Evolutionary conservation across 1,140 invertebrate species (phyloP), one percentile per base, ranked within the genome.

Genomic region (Penaeus chinensis): DNA sequence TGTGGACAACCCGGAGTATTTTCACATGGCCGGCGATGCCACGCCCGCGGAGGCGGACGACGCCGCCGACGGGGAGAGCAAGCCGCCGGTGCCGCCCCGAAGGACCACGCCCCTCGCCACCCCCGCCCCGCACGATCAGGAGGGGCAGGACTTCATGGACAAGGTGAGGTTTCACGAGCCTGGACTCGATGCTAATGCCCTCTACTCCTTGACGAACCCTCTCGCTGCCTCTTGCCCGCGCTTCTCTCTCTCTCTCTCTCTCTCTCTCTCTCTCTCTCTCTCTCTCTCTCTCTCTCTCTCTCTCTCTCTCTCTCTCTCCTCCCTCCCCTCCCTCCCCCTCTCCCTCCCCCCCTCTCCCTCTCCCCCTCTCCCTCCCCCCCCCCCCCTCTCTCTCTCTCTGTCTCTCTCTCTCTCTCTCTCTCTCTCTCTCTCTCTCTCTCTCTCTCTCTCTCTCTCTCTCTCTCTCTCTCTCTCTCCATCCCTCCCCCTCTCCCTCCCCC

Each of bases 1-100:
- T 22, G 84, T 85, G 61, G 84, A 85, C 76, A 85, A 85, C 32
- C 84, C 84, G 16, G 84, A 85, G 74, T 85, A 85, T 62, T 85
- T 85, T 76, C 84, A 85, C 76, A 85, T 85, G 84, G 27, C 74
- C 24, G 62, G 76, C 8, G 84, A 79, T 0, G 61, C 47, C 62
- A n/a, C 76, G 32, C 47, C 61, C 61, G 54, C 60, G 54, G 66
- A 27, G 1, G n/a, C 42, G 8, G 27, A 54, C 20, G 82, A 47
- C 3, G 20, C 37, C 20, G 37, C 20, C 20, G 24, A 61, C 42
- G 84, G 74, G 27, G 74, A 61, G 42, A 22, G 27, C 54, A 85
- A 85, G 60, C 84, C 84, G 20, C 84, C 84, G 13, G 84, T 85
- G 54, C 84, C 84, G 10, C 76, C 84, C 27, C 84, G 84, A 61